Evolutionary conservation across 2,113 vertebrate genomes (phyloP).

Genomic region (Alethe castanea): DNA sequence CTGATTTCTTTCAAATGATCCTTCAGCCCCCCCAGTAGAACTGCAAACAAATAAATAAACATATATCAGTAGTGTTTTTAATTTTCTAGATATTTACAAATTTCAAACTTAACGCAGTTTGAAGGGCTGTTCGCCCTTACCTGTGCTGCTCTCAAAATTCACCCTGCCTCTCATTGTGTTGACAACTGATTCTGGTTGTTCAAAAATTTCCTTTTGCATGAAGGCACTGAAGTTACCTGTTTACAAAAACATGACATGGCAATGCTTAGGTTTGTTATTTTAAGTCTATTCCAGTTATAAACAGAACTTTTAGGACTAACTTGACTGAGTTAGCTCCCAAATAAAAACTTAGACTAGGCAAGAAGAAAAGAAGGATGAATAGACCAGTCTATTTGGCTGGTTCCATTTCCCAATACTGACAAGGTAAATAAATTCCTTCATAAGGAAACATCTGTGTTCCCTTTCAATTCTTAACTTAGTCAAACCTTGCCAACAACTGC

Average conservation of each 20-base stretch:
- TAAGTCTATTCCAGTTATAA: neutral
- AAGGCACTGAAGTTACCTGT: slow-evolving; percentile 93
- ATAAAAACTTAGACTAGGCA: neutral
- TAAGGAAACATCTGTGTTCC: neutral
- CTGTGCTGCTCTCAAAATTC: slow-evolving; percentile 87
- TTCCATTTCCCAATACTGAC: neutral
- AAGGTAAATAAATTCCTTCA: neutral
- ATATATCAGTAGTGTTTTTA: neutral
- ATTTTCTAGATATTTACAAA: neutral
- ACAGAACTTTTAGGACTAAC: neutral
- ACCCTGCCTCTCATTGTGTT: slow-evolving; percentile 98
- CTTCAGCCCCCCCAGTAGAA: slow-evolving; percentile 89
- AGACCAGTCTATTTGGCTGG: neutral
- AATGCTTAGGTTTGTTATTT: neutral
- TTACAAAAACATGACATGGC: neutral
- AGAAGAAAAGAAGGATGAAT: neutral
- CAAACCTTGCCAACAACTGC: neutral
- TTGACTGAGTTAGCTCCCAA: neutral
- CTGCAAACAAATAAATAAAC: slow-evolving; percentile 63
- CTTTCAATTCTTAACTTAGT: neutral
- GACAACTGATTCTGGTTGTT: slow-evolving; percentile 93
- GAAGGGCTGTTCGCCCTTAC: slow-evolving; percentile 54
- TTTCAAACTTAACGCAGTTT: neutral
- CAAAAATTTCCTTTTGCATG: slow-evolving; percentile 99
- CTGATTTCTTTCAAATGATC: slow-evolving; percentile 95